Evolutionary conservation across 2,797 vertebrate species (phyloP).

Genomic region (Rousettus madagascariensis): DNA sequence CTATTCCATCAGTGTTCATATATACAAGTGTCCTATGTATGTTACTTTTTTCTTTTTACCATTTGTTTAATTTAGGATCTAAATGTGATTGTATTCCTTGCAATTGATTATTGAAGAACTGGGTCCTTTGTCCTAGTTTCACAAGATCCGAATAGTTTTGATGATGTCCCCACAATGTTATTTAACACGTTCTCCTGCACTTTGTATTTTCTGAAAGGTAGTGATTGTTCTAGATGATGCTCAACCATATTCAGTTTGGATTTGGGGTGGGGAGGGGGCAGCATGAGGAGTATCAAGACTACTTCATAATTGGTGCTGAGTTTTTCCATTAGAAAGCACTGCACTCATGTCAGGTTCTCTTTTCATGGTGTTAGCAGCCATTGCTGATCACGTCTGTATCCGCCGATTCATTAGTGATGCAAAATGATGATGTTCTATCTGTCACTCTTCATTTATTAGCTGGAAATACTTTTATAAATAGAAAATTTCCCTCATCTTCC

Average conservation of each 20-base stretch:
- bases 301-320: background rate
- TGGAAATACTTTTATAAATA: background rate
- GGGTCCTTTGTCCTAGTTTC: background rate
- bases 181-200: background rate
- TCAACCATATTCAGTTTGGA: background rate
- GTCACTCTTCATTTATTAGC: background rate
- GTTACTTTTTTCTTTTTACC: background rate
- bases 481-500: background rate
- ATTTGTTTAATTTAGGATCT: background rate
- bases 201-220: background rate
- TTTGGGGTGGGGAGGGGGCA: background rate
- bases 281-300: background rate
- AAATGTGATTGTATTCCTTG: constrained; percentile 12
- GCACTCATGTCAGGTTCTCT: background rate
- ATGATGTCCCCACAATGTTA: background rate
- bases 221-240: background rate
- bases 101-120: constrained; percentile 6
- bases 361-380: background rate
- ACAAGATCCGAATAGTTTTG: background rate
- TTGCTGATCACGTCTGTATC: background rate
- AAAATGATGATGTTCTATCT: background rate
- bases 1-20: background rate
- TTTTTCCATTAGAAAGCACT: background rate
- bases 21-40: background rate
- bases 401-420: background rate